Percentiles rank a stretch among this genome's conserved stretches.
Evolutionary conservation across 2,888 invertebrate genomes (phyloP).

Genomic region (Sinodicranocentrus sp.): DNA sequence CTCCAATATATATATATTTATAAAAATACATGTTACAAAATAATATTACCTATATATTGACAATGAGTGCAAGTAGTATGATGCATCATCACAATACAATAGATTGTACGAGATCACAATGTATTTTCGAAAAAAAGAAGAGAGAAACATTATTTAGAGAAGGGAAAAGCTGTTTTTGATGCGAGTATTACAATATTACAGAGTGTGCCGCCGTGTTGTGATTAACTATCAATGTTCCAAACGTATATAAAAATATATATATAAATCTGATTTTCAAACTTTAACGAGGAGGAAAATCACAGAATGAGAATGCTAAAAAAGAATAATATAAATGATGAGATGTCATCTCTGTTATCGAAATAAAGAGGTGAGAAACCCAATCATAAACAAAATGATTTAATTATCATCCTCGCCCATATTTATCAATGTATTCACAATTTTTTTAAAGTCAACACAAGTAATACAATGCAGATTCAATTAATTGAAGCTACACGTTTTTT

Average conservation of each 20-base stretch:
- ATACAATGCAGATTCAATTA: too few species aligned
- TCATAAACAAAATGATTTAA: neutral
- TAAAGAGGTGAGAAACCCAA: neutral
- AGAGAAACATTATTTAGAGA: neutral
- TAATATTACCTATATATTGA: neutral
- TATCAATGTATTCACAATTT: too few species aligned
- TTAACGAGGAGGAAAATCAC: too few species aligned
- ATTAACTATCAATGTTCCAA: conserved; percentile 12
- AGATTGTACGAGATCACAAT: conserved; percentile 28
- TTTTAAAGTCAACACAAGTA: too few species aligned
- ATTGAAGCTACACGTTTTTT: too few species aligned
- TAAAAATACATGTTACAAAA: neutral
- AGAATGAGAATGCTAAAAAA: too few species aligned
- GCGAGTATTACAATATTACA: neutral
- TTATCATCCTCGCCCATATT: too few species aligned
- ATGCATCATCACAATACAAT: neutral
- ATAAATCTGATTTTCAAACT: too few species aligned
- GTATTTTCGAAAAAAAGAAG: conserved; percentile 13
- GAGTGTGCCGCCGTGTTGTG: conserved; percentile 13
- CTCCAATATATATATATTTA: neutral
- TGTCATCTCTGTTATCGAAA: too few species aligned
- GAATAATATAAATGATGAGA: too few species aligned
- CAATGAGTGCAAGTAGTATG: too few species aligned
- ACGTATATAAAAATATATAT: too few species aligned
- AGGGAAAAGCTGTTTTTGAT: neutral